phyloP scores from a whole-genome alignment of 1,140 invertebrate species.

The Drosophila repletoides region DNA sequence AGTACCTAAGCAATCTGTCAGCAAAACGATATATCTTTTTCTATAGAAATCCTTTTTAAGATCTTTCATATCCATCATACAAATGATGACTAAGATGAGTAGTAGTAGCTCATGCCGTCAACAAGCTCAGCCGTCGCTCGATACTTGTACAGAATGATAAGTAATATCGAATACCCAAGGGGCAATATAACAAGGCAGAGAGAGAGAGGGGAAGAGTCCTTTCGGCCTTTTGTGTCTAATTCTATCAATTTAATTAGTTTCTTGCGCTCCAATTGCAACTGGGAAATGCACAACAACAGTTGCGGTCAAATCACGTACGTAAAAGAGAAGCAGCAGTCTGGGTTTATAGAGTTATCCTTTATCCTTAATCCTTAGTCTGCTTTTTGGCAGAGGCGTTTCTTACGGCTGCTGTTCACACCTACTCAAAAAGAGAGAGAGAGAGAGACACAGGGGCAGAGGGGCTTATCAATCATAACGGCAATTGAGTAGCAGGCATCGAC shows the following conservation, averaged over 20 bases:
- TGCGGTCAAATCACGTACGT: slow-evolving; percentile 69
- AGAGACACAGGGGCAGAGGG: not conserved
- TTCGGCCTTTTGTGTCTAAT: slow-evolving; percentile 69
- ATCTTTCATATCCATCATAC: not conserved
- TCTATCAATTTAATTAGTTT: slow-evolving; percentile 79
- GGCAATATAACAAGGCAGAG: not conserved
- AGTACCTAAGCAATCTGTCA: slow-evolving; percentile 10
- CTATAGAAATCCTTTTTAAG: slow-evolving; percentile 1
- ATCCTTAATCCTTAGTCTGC: slow-evolving; percentile 3
- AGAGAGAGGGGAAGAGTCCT: not conserved
- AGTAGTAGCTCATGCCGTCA: slow-evolving; percentile 30
- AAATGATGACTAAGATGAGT: not conserved
- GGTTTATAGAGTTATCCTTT: slow-evolving; percentile 2
- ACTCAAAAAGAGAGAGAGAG: no score
- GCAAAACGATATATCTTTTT: slow-evolving; percentile 7
- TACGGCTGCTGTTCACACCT: slow-evolving; percentile 62
- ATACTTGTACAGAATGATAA: slow-evolving; percentile 34
- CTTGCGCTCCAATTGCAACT: slow-evolving; percentile 68
- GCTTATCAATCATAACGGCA: slow-evolving; percentile 66
- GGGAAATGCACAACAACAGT: slow-evolving; percentile 49
- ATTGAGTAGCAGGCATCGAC: slow-evolving; percentile 47
- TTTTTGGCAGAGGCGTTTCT: slow-evolving; percentile 47
- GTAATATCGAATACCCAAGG: slow-evolving; percentile 23
- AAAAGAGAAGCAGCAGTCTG: slow-evolving; percentile 44
- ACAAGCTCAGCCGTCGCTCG: slow-evolving; percentile 1